Base-by-base conservation (phyloP, 2,797 vertebrate species). In the Anguilla obscura region DNA sequence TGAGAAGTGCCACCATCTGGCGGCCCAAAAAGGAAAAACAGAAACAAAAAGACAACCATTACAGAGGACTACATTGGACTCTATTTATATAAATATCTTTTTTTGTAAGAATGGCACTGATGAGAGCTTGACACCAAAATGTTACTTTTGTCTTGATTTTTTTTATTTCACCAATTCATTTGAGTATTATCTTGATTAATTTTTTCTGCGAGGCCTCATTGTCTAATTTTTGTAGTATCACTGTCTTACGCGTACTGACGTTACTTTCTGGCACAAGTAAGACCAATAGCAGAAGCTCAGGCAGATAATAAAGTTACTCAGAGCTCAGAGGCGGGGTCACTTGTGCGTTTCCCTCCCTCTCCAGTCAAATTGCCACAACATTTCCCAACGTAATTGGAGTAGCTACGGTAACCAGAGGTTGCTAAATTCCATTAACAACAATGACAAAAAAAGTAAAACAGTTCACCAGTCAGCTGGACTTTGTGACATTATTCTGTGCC, bases 391-490 rank as follows among this genome's bases (percentile, higher is more conserved):
- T 9, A 82, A 30, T 84, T 27, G 83, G n/a, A 30, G 50, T 54
- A 56, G 83, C 27, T 56, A 33, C 8, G 24, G 9, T 84, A 2
- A 24, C 80, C 80, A n/a, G 21, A 52, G 63, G 54, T 91, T 89
- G 66, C 89, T 90, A 60, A 86, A 92, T 86, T 86, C 66, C 87
- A 33, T 83, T 54, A 45, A 56, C 88, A 71, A 48, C 9, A 36
- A 66, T 0, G 18, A 1, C 33, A 79, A 45, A 40, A 63, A 63
- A 66, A 45, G 21, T 54, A 45, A 89, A 92, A 93, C 92, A 89
- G 91, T 88, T 93, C 83, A 93, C 89, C 91, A 40, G 90, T 91
- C 90, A 90, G 69, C 89, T 96, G 95, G 94, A 97, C 96, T 96
- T 97, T 97, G 96, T 90, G 90, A 93, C 95, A 93, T 85, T 60